Conservation (phyloP, 2,113 vertebrate species). For the Bubo scandiacus region DNA sequence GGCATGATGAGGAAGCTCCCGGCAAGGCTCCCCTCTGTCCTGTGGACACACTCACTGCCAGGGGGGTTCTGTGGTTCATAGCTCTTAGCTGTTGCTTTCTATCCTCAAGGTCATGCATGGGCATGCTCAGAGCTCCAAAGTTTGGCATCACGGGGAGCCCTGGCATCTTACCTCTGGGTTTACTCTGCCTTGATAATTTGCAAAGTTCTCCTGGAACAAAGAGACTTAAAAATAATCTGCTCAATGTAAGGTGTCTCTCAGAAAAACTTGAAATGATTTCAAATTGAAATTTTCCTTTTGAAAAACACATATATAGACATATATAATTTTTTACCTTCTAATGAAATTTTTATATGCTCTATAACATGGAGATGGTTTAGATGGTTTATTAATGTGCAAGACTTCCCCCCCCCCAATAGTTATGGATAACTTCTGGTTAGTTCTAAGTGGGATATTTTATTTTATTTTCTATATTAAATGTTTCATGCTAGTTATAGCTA, state of each 20-base stretch:
- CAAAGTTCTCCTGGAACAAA: not conserved
- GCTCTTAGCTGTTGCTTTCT: not conserved
- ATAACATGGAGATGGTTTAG: not conserved
- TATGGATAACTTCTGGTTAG: not conserved
- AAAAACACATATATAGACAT: not conserved
- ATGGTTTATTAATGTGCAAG: not conserved
- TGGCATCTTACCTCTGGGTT: not conserved
- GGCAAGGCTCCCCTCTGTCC: not conserved
- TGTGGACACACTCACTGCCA: not conserved
- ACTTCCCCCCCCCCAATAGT: not conserved
- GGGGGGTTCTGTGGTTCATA: fast-evolving
- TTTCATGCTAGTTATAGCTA: not conserved
- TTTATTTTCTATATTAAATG: not conserved
- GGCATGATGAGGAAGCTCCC: not conserved
- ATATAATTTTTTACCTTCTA: not conserved
- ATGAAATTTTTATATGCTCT: not conserved
- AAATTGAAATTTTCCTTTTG: not conserved
- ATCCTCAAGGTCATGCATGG: fast-evolving
- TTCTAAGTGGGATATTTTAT: not conserved
- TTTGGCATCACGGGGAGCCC: not conserved
- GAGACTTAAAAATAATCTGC: not conserved
- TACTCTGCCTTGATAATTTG: not conserved
- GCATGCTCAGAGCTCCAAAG: not conserved
- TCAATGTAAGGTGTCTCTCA: not conserved
- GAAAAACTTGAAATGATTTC: not conserved